Conservation (phyloP, 2,113 vertebrate genomes). For the Pseudopipra pipra region DNA sequence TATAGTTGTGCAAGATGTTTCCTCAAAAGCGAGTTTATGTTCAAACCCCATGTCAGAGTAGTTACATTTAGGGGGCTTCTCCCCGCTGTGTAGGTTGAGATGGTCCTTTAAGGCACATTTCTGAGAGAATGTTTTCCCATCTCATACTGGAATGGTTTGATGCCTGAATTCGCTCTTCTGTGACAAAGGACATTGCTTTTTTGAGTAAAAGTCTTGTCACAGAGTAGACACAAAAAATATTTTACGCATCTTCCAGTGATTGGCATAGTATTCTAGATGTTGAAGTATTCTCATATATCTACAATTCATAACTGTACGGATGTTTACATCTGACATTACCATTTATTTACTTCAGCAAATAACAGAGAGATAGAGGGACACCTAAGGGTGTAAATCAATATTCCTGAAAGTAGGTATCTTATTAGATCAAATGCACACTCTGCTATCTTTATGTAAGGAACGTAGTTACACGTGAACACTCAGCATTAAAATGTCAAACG, state of each 20-base stretch:
- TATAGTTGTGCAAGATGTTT: constrained; percentile 86
- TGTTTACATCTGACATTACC: neutral
- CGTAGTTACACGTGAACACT: neutral
- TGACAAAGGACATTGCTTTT: constrained; percentile 88
- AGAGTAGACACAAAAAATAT: constrained; percentile 86
- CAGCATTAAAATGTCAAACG: neutral
- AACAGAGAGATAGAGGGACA: neutral
- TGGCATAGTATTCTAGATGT: constrained; percentile 87
- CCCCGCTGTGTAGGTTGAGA: constrained; percentile 85
- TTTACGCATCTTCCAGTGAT: constrained; percentile 88
- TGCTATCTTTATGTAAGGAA: neutral
- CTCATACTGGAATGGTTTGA: constrained; percentile 88
- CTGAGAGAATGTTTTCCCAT: constrained; percentile 87
- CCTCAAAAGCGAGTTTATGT: constrained; percentile 84
- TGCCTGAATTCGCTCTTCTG: constrained; percentile 86
- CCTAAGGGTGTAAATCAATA: neutral
- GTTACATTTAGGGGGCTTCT: constrained; percentile 85
- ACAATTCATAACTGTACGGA: neutral
- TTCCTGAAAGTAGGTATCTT: neutral
- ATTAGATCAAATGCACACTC: neutral
- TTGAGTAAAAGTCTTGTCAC: constrained; percentile 85
- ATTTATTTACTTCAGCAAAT: neutral
- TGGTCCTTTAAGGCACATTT: constrained; percentile 82
- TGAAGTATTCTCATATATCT: constrained; percentile 74
- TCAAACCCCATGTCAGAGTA: constrained; percentile 88